Percentiles rank a stretch among this genome's conserved stretches.
phyloP scores from a whole-genome alignment of 2,113 vertebrate species.

The Uria lomvia region DNA sequence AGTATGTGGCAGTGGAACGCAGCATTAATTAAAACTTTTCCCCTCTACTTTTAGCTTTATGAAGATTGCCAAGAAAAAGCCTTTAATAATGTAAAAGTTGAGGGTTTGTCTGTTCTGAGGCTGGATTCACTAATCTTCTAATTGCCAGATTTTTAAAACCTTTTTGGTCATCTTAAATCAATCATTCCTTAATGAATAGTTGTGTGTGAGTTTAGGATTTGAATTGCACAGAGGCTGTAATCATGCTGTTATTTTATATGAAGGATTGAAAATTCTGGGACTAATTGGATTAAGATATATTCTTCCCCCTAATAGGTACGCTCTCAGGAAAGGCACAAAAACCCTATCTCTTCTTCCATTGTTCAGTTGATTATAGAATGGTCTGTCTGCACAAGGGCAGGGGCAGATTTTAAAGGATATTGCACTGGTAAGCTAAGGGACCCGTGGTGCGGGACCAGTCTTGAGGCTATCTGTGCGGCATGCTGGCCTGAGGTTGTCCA shows the following conservation, averaged over 20 bases:
- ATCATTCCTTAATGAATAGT: background rate
- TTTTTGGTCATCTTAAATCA: background rate
- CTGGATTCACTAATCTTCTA: background rate
- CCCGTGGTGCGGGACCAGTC: accelerated
- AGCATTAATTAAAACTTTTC: background rate
- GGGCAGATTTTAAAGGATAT: background rate
- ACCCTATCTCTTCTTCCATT: background rate
- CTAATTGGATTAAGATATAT: background rate
- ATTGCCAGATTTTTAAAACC: background rate
- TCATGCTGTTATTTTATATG: background rate
- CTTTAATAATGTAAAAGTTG: background rate
- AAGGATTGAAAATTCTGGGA: background rate
- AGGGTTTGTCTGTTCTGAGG: background rate
- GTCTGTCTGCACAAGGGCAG: background rate
- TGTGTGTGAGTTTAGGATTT: background rate
- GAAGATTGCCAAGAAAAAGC: background rate
- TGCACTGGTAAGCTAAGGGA: background rate
- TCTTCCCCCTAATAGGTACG: background rate
- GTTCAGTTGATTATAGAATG: background rate
- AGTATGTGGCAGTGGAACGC: background rate
- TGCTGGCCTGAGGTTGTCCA: background rate
- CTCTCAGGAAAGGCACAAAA: background rate
- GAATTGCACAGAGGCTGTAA: background rate
- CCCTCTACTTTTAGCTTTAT: background rate
- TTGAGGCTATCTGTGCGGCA: background rate